These are phyloP conservation scores for Apoderus coryli DNA, from an alignment of 2,888 invertebrate genomes.

Conservation along the genomic window DNA sequence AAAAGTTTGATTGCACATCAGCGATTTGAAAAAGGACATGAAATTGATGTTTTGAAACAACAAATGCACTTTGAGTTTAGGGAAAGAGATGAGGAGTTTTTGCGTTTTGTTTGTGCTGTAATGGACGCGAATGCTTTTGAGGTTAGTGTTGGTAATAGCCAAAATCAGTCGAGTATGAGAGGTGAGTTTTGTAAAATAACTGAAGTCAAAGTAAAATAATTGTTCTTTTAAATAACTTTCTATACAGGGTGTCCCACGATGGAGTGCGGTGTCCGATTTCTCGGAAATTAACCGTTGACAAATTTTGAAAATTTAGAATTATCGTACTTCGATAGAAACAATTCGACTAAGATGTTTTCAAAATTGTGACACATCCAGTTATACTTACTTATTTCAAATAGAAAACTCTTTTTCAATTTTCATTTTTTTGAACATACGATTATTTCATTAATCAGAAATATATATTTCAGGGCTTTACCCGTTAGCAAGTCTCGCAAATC, in stretches of 20 bases:
- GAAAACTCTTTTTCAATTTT: not conserved
- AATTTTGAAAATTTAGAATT: too few species aligned
- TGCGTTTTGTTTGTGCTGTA: conserved; percentile 43
- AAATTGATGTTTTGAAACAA: conserved; percentile 40
- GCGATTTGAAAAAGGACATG: conserved; percentile 37
- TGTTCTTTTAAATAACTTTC: too few species aligned
- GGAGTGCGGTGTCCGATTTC: too few species aligned
- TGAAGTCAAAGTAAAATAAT: not conserved
- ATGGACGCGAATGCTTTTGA: conserved; percentile 58
- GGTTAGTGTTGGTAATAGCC: conserved; percentile 33
- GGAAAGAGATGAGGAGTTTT: conserved; percentile 40
- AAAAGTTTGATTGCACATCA: conserved; percentile 28
- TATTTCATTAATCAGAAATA: conserved; percentile 32
- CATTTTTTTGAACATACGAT: not conserved
- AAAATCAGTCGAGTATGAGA: conserved; percentile 33
- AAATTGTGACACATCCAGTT: too few species aligned
- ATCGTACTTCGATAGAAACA: too few species aligned
- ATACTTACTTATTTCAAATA: not conserved
- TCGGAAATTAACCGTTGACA: too few species aligned
- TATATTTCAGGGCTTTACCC: conserved; percentile 45
- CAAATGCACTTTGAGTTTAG: conserved; percentile 35
- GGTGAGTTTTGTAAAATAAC: conserved; percentile 13
- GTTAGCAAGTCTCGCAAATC: conserved; percentile 52
- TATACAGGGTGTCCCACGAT: too few species aligned
- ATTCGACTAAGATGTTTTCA: too few species aligned